Conservation (phyloP, 2,113 vertebrate species). For the Ageneiosus marmoratus region DNA sequence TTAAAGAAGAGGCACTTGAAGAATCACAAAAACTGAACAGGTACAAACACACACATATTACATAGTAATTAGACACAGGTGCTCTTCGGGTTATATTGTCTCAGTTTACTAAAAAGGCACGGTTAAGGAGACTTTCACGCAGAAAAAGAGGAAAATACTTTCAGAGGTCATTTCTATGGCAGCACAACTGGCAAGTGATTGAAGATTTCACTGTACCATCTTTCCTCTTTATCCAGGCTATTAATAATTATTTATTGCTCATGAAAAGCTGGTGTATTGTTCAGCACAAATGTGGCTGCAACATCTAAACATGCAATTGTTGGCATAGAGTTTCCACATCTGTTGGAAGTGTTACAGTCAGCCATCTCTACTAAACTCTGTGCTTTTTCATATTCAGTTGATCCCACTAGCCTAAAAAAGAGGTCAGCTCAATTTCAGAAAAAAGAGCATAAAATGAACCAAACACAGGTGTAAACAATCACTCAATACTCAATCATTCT, state of each 20-base stretch:
- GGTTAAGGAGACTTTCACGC: background rate
- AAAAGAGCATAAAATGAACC: no score
- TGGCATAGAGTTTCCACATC: background rate
- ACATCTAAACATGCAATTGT: background rate
- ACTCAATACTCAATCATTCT: background rate
- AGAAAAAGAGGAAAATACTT: background rate
- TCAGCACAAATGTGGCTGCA: background rate
- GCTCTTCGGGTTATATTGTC: background rate
- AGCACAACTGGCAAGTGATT: background rate
- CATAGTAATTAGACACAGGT: background rate
- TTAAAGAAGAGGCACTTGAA: conserved; percentile 27
- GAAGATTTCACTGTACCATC: background rate
- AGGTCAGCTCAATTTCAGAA: background rate
- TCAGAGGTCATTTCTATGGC: background rate
- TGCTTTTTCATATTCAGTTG: background rate
- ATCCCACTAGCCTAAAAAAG: background rate
- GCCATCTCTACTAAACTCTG: background rate
- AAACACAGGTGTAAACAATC: background rate
- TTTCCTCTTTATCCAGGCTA: background rate
- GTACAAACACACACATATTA: conserved; percentile 18
- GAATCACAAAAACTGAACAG: conserved; percentile 23
- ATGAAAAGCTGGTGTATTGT: background rate
- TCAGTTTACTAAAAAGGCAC: background rate
- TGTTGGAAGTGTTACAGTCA: background rate
- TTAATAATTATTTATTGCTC: background rate